Base-by-base conservation (phyloP, 2,113 vertebrate species). In the Notothenia coriiceps region DNA sequence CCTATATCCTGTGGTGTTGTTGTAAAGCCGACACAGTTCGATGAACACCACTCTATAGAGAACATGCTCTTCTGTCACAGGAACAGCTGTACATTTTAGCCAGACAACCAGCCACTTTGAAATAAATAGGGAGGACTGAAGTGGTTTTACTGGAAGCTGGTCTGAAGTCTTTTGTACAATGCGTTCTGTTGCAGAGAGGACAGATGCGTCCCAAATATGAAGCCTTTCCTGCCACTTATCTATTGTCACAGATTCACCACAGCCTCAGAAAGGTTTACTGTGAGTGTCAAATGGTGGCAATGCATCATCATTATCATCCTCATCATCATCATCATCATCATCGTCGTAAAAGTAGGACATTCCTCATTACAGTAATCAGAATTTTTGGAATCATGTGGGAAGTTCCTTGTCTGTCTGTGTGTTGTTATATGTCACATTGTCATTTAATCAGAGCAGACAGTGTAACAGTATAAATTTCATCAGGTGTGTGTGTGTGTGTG, bases 71-170 rank as follows among this genome's bases (percentile, higher is more conserved):
- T 72, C 81, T 83, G 81, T 69, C 74, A 50, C 74, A 82, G 65
- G 61, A 85, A 83, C 89, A 89, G 89, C 86, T 90, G 85, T 71
- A 72, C 70, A 52, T 73, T 80, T 74, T 63, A 59, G 49, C 82
- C 51, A 62, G 51, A 89, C 67, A 78, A 87, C 47, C 43, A 52
- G 22, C 35, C 57, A 50, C 69, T 75, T 57, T 75, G 18, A 25
- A 14, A 29, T 65, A 67, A 59, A 35, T 57, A 44, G 72, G 81
- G 50, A 86, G 80, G 59, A 83, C 62, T 72, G 20, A 78, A 86
- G 75, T 84, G 60, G 35, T 55, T 10, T 88, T 73, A 68, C 84
- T 75, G 72, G 57, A 88, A 85, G 59, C 61, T 54, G 35, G 59
- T 57, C 40, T 70, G 43, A 67, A 43, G 61, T 61, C 64, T 78